Evolutionary conservation across 2,113 vertebrate species (phyloP).

Genomic region (Chloropsis hardwickii): DNA sequence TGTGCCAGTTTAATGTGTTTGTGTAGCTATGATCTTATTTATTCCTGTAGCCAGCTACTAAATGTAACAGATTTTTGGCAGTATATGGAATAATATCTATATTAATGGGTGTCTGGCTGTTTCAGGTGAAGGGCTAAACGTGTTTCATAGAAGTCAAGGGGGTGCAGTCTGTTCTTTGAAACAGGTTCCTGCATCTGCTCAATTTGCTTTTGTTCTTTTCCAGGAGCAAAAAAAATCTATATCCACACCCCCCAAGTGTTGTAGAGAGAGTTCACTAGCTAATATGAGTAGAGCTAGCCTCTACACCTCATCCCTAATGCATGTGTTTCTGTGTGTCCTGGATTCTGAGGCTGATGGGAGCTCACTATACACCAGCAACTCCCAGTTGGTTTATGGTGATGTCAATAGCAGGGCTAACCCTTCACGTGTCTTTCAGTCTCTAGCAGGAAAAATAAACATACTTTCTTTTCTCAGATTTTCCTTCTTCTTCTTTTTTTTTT

Average conservation of each 20-base stretch:
- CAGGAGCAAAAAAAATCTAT: neutral
- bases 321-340: neutral
- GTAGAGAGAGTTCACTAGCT: neutral
- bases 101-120: neutral
- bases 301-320: neutral
- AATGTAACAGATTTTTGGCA: neutral
- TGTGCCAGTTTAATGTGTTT: neutral
- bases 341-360: neutral
- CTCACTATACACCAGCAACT: neutral
- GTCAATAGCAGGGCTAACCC: neutral
- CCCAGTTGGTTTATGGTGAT: neutral
- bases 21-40: neutral
- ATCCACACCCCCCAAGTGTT: rapidly evolving
- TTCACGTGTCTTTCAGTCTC: neutral
- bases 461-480: neutral
- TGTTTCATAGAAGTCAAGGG: slow-evolving; percentile 8
- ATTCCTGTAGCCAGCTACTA: neutral
- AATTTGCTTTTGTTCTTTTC: neutral
- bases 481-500: rapidly evolving
- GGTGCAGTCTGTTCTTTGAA: neutral
- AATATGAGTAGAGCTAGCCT: neutral
- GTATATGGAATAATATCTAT: slow-evolving; percentile 7
- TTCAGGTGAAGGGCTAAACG: neutral
- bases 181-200: neutral
- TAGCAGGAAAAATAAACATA: neutral